Base-by-base conservation (phyloP, 2,888 invertebrate genomes). In the Polylopha cassiicola region DNA sequence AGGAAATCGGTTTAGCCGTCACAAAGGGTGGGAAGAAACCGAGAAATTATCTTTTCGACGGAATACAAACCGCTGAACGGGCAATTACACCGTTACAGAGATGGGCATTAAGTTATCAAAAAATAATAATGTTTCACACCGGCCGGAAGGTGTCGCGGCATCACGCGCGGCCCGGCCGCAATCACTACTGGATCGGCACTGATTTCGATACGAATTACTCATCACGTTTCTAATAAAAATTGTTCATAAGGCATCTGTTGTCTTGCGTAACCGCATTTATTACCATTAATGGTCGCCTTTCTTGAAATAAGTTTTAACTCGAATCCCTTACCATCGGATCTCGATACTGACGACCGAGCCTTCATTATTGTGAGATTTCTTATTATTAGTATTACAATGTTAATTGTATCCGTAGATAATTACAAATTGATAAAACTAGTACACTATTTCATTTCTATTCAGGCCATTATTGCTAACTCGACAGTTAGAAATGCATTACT, bases 151-250 rank as follows among this genome's bases (percentile, higher is more conserved):
- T 81, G 84, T 69, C 72, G 70, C 55, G 52, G 65, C 43, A 62
- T 68, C 84, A 85, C 84, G 84, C 82, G 60, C 41, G 32, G 13
- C 27, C 63, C 46, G 50, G 70, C 69, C 69, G 66, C 71, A 73
- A 73, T 70, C 65, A 64, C 53, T 62, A n/a, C 61, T 41, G 44
- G 63, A 54, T 64, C 58, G 50, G 60, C 67, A 66, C 60, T 65
- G 73, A 72, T 73, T 79, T 78, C 61, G 65, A 71, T 67, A 61
- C 53, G 58, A 52, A 56, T 56, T 52, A 66, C 62, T 72, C 67
- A 75, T 81, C 78, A 82, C 79, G 76, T 77, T 80, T 82, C 82
- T 85, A 84, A 82, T 79, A 78, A 80, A 77, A 73, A 68, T 75
- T 65, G 58, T 66, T 64, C 64, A 63, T 54, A 50, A 54, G 64